These are phyloP conservation scores for Sminthurinus aureus DNA, from an alignment of 2,888 invertebrate species.

Conservation along the genomic window DNA sequence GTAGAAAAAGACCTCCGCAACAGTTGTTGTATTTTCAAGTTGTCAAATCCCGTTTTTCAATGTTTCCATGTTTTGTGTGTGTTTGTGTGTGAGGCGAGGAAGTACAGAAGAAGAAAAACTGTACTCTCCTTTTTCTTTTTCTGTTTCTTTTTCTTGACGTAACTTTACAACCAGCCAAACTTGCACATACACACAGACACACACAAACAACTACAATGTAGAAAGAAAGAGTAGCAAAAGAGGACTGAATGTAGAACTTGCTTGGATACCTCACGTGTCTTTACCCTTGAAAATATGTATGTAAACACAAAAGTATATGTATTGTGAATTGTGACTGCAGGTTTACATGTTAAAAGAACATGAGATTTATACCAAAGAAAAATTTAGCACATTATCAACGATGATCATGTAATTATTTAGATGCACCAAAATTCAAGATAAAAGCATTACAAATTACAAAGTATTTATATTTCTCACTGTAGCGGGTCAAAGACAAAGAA, in stretches of 20 bases:
- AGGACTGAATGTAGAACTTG: neutral
- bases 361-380: neutral
- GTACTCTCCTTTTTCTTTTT: too few species aligned
- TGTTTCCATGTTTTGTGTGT: conserved; percentile 10
- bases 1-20: conserved; percentile 10
- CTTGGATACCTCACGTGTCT: neutral
- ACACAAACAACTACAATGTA: neutral
- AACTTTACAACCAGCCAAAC: neutral
- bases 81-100: neutral
- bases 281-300: neutral
- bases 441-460: too few species aligned
- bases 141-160: neutral
- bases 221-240: neutral
- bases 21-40: conserved; percentile 32
- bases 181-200: neutral
- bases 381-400: neutral
- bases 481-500: too few species aligned
- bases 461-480: neutral
- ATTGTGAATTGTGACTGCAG: neutral
- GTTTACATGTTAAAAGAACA: too few species aligned
- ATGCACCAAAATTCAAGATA: neutral
- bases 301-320: neutral
- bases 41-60: conserved; percentile 29
- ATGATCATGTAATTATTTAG: too few species aligned
- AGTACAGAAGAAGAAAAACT: neutral